Evolutionary conservation across 2,888 invertebrate species (phyloP).

Genomic region (Diarsia rubi): DNA sequence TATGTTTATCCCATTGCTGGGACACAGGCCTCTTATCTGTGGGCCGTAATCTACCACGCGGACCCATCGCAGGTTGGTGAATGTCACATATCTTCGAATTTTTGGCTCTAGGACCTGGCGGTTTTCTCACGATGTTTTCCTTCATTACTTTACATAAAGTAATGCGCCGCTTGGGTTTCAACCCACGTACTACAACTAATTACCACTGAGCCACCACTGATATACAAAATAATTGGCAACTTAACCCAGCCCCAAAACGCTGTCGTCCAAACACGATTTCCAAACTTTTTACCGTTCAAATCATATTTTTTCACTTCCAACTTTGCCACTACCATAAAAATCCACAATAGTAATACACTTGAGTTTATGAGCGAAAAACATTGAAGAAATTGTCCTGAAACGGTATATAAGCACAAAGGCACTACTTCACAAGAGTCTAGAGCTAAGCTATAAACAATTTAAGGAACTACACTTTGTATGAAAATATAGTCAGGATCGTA

Average conservation of each 20-base stretch:
- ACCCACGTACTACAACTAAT: background rate
- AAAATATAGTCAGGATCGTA: background rate
- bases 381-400: conserved; percentile 38
- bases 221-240: background rate
- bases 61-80: accelerated
- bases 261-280: background rate
- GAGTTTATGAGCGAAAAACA: conserved; percentile 49
- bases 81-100: background rate
- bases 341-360: conserved; percentile 20
- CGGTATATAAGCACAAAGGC: conserved; percentile 48
- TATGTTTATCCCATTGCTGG: background rate
- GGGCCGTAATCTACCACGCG: background rate
- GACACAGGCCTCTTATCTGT: background rate
- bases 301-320: conserved; percentile 2
- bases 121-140: background rate
- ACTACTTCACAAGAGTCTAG: background rate
- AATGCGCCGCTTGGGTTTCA: background rate
- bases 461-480: background rate
- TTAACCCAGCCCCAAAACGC: background rate
- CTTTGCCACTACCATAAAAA: conserved; percentile 26
- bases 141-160: no score
- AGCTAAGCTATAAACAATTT: no score
- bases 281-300: background rate
- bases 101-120: background rate
- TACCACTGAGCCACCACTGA: background rate